Evolutionary conservation across 1,140 invertebrate species (phyloP).

Genomic region (Scaptomyza montana): DNA sequence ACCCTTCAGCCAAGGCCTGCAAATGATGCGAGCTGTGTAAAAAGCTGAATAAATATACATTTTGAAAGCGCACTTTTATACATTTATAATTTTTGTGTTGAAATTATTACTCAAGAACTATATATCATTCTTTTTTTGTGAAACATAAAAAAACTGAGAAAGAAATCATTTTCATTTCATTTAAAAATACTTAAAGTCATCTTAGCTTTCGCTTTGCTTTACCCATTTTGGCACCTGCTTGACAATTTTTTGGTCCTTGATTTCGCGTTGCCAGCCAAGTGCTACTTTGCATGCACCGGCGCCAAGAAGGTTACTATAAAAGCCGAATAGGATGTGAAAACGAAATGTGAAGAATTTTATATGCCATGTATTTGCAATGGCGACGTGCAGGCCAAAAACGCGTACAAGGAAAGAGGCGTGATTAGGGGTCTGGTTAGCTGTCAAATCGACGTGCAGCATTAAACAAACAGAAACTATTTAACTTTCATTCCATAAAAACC

Average conservation of each 20-base stretch:
- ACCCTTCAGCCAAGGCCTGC: not conserved
- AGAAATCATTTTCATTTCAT: too few relatives aligned
- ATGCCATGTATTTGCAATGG: constrained; percentile 62
- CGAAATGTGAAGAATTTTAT: constrained; percentile 54
- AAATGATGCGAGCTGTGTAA: constrained; percentile 5
- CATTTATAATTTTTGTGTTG: too few relatives aligned
- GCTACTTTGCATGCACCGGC: constrained; percentile 45
- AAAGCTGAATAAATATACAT: not conserved
- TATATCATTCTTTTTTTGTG: constrained; percentile 6
- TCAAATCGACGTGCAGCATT: constrained; percentile 60
- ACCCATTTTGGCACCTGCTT: constrained; percentile 34
- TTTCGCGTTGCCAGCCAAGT: constrained; percentile 23
- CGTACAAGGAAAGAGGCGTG: constrained; percentile 41
- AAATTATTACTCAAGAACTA: too few relatives aligned
- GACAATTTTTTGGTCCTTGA: constrained; percentile 42
- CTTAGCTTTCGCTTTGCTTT: not conserved
- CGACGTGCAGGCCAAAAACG: constrained; percentile 58
- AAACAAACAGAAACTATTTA: constrained; percentile 66
- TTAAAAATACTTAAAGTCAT: constrained; percentile 4
- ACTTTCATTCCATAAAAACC: not conserved
- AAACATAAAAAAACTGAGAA: too few relatives aligned
- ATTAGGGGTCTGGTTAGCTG: constrained; percentile 48
- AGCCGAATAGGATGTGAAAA: constrained; percentile 12
- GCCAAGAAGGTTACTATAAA: not conserved
- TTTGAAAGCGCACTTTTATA: not conserved